Conservation (phyloP, 2,888 invertebrate genomes). For the Xestoiulus laeticollis region DNA sequence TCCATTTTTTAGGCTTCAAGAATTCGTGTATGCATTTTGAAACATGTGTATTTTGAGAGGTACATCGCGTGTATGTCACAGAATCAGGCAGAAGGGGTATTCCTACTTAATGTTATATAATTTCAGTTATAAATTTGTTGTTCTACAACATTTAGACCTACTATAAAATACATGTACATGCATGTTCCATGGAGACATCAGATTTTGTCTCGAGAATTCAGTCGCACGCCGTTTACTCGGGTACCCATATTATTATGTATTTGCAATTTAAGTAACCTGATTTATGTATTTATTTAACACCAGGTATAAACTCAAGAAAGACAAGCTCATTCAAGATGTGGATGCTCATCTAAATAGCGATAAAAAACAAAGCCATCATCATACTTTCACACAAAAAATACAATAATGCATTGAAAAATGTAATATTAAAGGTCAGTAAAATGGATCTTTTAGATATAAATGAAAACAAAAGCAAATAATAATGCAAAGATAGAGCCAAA, state of each 20-base stretch:
- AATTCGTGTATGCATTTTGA: no score
- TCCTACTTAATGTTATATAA: no score
- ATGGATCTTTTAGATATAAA: not conserved
- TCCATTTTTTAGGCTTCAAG: no score
- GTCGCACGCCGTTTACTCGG: not conserved
- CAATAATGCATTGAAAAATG: not conserved
- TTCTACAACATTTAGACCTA: no score
- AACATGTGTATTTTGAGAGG: no score
- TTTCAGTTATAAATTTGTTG: no score
- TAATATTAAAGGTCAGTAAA: constrained; percentile 24
- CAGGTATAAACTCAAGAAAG: not conserved
- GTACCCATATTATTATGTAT: not conserved
- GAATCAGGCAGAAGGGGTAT: no score
- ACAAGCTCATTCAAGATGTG: not conserved
- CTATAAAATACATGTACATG: no score
- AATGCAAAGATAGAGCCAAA: not conserved
- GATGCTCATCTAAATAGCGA: not conserved
- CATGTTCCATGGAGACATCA: no score
- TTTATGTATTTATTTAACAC: not conserved
- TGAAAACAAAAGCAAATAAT: not conserved
- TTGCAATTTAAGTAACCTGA: not conserved
- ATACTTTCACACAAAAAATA: not conserved
- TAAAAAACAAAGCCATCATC: not conserved
- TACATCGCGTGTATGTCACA: no score
- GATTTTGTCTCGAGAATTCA: no score